Evolutionary conservation across 2,113 vertebrate species (phyloP).

Genomic region (Sinocyclocheilus grahami): DNA sequence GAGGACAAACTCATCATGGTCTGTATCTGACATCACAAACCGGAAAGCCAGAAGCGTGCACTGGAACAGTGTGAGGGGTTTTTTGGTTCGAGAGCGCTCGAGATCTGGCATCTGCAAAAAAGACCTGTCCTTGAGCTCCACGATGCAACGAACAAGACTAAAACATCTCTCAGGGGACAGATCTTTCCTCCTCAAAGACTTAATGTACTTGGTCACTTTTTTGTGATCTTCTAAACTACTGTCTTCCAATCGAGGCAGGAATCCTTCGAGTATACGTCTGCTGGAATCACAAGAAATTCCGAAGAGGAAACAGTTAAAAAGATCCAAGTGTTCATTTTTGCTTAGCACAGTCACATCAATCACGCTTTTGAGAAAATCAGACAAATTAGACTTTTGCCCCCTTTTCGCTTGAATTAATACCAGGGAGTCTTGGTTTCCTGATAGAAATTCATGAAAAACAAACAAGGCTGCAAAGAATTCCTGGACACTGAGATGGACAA

Average conservation of each 20-base stretch:
- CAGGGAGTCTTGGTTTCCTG: not conserved
- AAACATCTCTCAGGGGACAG: conserved; percentile 31
- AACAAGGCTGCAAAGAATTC: conserved; percentile 51
- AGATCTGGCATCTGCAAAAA: conserved; percentile 14
- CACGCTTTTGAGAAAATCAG: not conserved
- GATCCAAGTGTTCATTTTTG: conserved; percentile 21
- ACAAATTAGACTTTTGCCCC: not conserved
- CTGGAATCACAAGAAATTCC: conserved; percentile 31
- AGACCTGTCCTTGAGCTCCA: conserved; percentile 35
- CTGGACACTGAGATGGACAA: conserved; percentile 49
- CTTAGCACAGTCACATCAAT: not conserved
- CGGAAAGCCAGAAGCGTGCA: conserved; percentile 34
- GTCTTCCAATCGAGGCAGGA: not conserved
- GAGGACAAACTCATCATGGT: conserved; percentile 32
- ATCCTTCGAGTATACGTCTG: conserved; percentile 7
- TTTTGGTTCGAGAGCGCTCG: not conserved
- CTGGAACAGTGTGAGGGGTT: conserved; percentile 20
- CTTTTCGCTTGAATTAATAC: not conserved
- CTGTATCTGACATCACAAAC: conserved; percentile 26
- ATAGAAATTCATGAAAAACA: not conserved
- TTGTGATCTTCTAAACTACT: not conserved
- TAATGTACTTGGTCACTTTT: conserved; percentile 9
- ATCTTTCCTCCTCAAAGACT: not conserved
- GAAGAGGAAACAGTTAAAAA: conserved; percentile 41
- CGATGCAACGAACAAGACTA: conserved; percentile 42